Evolutionary conservation across 2,797 vertebrate species (phyloP).

Genomic region (Arnoldichthys spilopterus): DNA sequence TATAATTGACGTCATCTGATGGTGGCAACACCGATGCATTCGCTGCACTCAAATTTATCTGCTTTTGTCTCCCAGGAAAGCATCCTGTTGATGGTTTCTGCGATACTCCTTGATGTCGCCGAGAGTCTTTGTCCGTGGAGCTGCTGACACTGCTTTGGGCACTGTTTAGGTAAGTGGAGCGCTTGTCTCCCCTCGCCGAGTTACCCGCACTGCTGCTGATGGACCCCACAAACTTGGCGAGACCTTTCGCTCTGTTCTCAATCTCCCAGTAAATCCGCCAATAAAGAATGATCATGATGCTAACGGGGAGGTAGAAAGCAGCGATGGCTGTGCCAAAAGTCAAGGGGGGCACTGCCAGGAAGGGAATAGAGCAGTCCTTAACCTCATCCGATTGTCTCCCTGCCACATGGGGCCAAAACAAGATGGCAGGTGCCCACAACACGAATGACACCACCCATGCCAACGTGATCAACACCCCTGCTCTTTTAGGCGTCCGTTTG

Average conservation of each 20-base stretch:
- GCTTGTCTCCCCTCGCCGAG: slow-evolving; percentile 31
- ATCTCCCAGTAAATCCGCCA: slow-evolving; percentile 83
- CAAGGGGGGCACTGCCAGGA: slow-evolving; percentile 76
- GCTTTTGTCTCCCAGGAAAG: slow-evolving; percentile 50
- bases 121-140: slow-evolving; percentile 41
- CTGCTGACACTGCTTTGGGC: slow-evolving; percentile 59
- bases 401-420: slow-evolving; percentile 80
- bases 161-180: slow-evolving; percentile 45
- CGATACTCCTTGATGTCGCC: slow-evolving; percentile 21
- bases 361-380: slow-evolving; percentile 77
- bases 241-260: slow-evolving; percentile 74
- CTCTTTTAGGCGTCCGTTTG: slow-evolving; percentile 77
- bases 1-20: slow-evolving; percentile 40
- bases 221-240: slow-evolving; percentile 75
- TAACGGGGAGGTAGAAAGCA: slow-evolving; percentile 82
- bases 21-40: slow-evolving; percentile 4
- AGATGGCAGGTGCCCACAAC: slow-evolving; percentile 82
- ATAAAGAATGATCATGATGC: slow-evolving; percentile 81
- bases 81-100: slow-evolving; percentile 56
- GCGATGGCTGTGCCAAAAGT: slow-evolving; percentile 82
- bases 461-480: slow-evolving; percentile 75
- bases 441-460: slow-evolving; percentile 82
- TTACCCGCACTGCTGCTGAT: slow-evolving; percentile 50
- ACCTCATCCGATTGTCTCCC: slow-evolving; percentile 67
- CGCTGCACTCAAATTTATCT: slow-evolving; percentile 17